phyloP scores from a whole-genome alignment of 2,888 invertebrate species.

The Carcina quercana region DNA sequence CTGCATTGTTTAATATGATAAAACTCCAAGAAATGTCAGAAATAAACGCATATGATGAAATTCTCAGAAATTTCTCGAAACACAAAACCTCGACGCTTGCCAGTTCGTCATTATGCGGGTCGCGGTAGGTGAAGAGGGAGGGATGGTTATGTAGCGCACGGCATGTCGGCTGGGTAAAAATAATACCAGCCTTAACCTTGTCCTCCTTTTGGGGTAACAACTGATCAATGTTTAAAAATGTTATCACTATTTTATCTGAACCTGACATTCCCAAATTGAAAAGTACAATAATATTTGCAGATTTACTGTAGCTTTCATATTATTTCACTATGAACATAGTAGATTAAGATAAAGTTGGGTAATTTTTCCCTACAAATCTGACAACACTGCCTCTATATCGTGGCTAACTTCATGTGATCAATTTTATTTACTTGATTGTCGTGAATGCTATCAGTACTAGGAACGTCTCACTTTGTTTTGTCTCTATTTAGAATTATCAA shows the following conservation, averaged over 20 bases:
- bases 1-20: neutral
- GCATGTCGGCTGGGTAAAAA: conserved; percentile 27
- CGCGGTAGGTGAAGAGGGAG: conserved; percentile 19
- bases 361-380: conserved; percentile 17
- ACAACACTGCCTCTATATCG: conserved; percentile 25
- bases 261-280: no score
- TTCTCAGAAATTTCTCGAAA: conserved; percentile 44
- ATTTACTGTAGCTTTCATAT: no score
- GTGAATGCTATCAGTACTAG: conserved; percentile 35
- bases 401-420: conserved; percentile 43
- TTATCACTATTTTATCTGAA: no score
- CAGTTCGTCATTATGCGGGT: conserved; percentile 33
- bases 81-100: conserved; percentile 58
- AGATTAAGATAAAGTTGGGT: no score
- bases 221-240: no score
- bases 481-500: conserved; percentile 35
- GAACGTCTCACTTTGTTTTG: conserved; percentile 27
- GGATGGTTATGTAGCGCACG: conserved; percentile 22
- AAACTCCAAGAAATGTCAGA: conserved; percentile 11
- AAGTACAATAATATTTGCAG: no score
- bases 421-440: conserved; percentile 21
- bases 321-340: no score
- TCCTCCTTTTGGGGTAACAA: conserved; percentile 19
- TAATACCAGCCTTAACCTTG: conserved; percentile 33
- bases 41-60: conserved; percentile 20